Conservation (phyloP, 2,797 vertebrate species). For the Channallabes apus region DNA sequence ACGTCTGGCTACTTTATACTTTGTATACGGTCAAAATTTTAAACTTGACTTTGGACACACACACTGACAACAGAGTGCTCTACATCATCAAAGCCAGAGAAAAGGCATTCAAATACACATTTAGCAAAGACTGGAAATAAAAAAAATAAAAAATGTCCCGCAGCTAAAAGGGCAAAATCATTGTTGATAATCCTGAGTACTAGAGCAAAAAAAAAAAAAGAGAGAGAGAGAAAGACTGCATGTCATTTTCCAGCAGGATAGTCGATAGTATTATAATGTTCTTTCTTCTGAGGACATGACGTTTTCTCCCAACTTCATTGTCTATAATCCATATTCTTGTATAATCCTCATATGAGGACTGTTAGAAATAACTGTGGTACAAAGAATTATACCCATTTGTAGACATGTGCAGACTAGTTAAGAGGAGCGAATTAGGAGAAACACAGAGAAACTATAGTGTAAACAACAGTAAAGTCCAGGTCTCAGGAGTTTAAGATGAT, state of each 20-base stretch:
- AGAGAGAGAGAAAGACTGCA: neutral
- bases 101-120: neutral
- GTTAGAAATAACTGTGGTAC: too few species aligned
- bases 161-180: neutral
- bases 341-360: too few species aligned
- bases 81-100: neutral
- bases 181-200: neutral
- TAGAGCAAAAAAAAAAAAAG: too few species aligned
- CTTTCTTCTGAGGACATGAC: neutral
- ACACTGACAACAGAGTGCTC: neutral
- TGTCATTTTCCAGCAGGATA: neutral
- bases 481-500: neutral
- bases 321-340: too few species aligned
- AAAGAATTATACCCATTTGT: too few species aligned
- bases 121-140: neutral
- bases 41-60: neutral
- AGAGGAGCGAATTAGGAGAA: too few species aligned
- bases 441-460: too few species aligned
- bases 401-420: too few species aligned
- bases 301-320: too few species aligned
- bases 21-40: constrained; percentile 24
- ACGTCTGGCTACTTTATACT: constrained; percentile 1
- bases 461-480: too few species aligned
- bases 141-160: neutral
- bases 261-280: neutral